These are phyloP conservation scores for Crambe crambe DNA, from an alignment of 37 sponge, comb jelly and placozoan genomes.

Conservation along the genomic window DNA sequence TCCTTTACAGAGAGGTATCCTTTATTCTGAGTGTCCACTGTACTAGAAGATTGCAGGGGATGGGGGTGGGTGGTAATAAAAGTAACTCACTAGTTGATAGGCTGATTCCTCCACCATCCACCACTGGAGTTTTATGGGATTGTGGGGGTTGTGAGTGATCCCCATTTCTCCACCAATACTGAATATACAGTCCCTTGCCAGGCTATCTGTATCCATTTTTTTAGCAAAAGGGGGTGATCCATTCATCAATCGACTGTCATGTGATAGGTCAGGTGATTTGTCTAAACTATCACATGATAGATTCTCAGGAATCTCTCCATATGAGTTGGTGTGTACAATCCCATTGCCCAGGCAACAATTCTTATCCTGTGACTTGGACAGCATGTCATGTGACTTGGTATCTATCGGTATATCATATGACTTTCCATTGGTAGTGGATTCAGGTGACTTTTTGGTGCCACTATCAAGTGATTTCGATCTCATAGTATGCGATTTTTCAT, in stretches of 20 bases:
- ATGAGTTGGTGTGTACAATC: no score
- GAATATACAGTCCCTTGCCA: not conserved
- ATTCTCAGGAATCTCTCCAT: no score
- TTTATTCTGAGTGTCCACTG: not conserved
- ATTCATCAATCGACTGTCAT: not conserved
- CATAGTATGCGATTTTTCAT: no score
- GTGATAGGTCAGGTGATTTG: not conserved
- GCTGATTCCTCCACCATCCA: slow-evolving; percentile 21
- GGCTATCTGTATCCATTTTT: not conserved
- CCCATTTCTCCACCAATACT: not conserved
- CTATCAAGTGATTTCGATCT: no score
- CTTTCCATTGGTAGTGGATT: not conserved
- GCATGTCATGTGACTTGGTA: not conserved
- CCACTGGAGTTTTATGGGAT: not conserved
- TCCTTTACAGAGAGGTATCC: not conserved
- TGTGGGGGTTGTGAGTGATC: not conserved
- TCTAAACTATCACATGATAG: not conserved
- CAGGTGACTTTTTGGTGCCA: no score
- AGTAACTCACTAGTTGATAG: slow-evolving; percentile 26
- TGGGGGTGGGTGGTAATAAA: no score
- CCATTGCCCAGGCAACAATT: not conserved
- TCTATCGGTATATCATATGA: not conserved
- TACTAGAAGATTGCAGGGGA: no score
- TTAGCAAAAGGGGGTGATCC: not conserved
- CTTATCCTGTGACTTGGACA: not conserved